Base-by-base conservation (phyloP, 2,888 invertebrate species). In the Tuta absoluta region DNA sequence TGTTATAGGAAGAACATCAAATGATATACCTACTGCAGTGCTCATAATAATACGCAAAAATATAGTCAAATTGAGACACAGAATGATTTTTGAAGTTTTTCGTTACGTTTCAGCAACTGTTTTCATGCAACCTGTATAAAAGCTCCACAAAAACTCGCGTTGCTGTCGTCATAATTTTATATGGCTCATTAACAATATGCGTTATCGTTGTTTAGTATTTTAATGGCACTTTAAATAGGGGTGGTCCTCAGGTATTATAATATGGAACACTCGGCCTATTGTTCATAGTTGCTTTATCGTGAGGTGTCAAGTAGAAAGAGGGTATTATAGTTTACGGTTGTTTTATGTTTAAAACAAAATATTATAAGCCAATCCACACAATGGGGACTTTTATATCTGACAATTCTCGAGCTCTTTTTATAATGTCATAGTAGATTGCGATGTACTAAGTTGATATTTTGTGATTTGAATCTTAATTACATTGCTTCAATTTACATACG, bases 211-310 rank as follows among this genome's bases (percentile, higher is more conserved):
- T 75, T 51, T 81, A 85, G 83, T 81, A 80, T 80, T 86, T 83
- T 89, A 87, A 90, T 87, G 87, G 85, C 84, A 85, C 80, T 86
- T 86, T 83, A 85, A 87, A 85, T 86, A 86, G 80, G 81, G 82
- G 80, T 78, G 78, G 78, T 76, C 51, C 51, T 19, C 21, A 21
- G 51, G 19, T 77, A 75, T 24, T 28, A 14, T 77, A 75, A 14
- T 28, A 14, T 24, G 56, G n/a, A 56, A 56, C 56, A 56, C 78
- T 78, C 72, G 70, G 70, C 72, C 72, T 78, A 78, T 72, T 72
- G 75, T 74, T 72, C 66, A 64, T 75, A 82, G 81, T 78, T 82
- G 84, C 85, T 85, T 85, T 85, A 89, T 85, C 56, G 56, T 24
- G 33, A 56, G 56, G 28, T 24, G 8, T 5, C 10, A 8, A 24